A percentile compares a stretch with the other conserved stretches of the same genome.
These are phyloP conservation scores for Arvicanthis niloticus DNA, from an alignment of 2,113 vertebrate genomes.

Conservation along the genomic window DNA sequence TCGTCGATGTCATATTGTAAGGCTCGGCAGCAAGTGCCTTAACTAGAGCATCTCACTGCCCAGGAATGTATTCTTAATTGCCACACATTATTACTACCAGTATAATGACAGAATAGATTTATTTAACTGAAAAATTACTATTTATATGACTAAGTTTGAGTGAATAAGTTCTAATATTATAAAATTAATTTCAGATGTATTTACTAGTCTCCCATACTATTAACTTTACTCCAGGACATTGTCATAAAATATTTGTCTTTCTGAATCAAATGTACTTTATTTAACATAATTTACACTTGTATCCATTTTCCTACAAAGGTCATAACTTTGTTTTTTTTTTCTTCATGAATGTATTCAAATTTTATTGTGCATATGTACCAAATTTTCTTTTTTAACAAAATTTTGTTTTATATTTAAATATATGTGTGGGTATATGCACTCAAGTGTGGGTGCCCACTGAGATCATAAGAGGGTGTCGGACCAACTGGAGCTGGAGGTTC, in stretches of 20 bases:
- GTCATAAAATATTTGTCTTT: background rate
- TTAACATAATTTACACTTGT: background rate
- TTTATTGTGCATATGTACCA: background rate
- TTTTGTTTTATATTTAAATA: background rate
- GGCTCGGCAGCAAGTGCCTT: background rate
- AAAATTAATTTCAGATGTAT: constrained; percentile 5
- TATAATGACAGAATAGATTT: background rate
- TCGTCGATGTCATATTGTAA: no score
- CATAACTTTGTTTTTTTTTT: background rate
- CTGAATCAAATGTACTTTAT: background rate
- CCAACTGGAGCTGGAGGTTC: background rate
- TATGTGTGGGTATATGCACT: background rate
- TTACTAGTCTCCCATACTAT: background rate
- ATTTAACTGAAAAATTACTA: background rate
- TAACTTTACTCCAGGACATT: background rate
- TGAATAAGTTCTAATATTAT: constrained; percentile 13
- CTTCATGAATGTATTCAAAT: background rate
- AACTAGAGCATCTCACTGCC: background rate
- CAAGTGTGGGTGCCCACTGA: background rate
- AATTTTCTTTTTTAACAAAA: background rate
- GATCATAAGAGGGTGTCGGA: background rate
- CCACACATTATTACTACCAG: background rate
- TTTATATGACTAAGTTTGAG: background rate
- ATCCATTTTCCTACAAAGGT: background rate
- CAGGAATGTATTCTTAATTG: background rate